phyloP scores from a whole-genome alignment of 1,140 invertebrate species.

The Lethrus apterus region DNA sequence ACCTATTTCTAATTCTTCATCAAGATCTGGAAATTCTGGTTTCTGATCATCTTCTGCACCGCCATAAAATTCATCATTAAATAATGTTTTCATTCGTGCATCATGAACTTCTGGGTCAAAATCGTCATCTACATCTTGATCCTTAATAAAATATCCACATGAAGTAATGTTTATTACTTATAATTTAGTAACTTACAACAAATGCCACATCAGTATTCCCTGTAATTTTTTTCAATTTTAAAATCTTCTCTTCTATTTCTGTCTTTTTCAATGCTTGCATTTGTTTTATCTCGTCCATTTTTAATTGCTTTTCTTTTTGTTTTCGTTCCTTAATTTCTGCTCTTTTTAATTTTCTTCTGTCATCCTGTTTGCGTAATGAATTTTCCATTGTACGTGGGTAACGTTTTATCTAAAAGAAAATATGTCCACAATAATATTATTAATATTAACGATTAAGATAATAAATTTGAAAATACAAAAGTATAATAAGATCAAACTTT shows the following conservation, averaged over 20 bases:
- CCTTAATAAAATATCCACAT: too few relatives aligned
- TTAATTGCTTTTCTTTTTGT: conserved; percentile 70
- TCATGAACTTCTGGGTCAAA: conserved; percentile 91
- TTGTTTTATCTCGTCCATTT: conserved; percentile 78
- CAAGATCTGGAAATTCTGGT: conserved; percentile 73
- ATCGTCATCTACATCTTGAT: conserved; percentile 72
- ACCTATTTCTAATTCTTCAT: conserved; percentile 64
- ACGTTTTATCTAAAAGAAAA: conserved; percentile 59
- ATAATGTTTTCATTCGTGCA: conserved; percentile 76
- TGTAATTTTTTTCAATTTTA: conserved; percentile 82
- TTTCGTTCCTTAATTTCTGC: conserved; percentile 71
- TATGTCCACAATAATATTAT: too few relatives aligned
- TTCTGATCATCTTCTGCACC: conserved; percentile 63
- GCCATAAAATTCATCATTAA: conserved; percentile 81
- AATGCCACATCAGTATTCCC: conserved; percentile 64
- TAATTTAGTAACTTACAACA: conserved; percentile 39
- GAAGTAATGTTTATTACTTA: too few relatives aligned
- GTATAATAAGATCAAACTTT: conserved; percentile 15
- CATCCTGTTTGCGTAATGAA: conserved; percentile 74
- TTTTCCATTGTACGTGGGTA: conserved; percentile 85
- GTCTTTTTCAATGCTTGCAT: conserved; percentile 81
- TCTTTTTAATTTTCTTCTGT: conserved; percentile 68
- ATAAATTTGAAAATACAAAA: conserved; percentile 4
- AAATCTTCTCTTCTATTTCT: conserved; percentile 86
- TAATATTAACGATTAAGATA: too few relatives aligned